Evolutionary conservation across 2,797 vertebrate species (phyloP).

Genomic region (Centropyge bicolor): DNA sequence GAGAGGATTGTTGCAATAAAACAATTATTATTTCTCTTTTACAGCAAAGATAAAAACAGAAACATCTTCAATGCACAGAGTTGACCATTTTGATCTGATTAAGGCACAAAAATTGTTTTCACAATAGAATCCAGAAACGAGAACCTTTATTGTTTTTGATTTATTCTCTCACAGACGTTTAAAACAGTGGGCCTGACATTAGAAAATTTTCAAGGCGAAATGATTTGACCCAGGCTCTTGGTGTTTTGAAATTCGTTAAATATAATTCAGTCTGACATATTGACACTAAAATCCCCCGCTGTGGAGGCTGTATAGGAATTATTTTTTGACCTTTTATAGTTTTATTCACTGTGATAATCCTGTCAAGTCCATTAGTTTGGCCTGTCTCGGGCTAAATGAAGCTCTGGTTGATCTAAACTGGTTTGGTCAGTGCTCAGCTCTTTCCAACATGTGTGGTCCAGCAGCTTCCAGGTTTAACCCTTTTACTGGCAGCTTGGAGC

Average conservation of each 20-base stretch:
- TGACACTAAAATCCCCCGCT: constrained; percentile 46
- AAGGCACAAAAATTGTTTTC: not conserved
- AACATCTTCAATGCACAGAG: not conserved
- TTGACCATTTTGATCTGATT: constrained; percentile 1
- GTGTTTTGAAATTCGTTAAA: constrained; percentile 68
- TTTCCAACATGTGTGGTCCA: constrained; percentile 65
- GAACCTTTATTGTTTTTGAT: not conserved
- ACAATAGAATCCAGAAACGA: not conserved
- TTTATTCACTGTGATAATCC: constrained; percentile 61
- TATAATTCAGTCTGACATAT: constrained; percentile 60
- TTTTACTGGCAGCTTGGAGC: constrained; percentile 16
- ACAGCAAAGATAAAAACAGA: not conserved
- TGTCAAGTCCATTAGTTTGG: constrained; percentile 60
- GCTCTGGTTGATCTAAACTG: constrained; percentile 49
- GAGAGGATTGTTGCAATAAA: constrained; percentile 1
- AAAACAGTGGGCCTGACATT: constrained; percentile 21
- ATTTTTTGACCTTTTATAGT: constrained; percentile 52
- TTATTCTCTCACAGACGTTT: constrained; percentile 5
- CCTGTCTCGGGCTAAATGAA: constrained; percentile 52
- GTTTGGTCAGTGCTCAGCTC: constrained; percentile 49
- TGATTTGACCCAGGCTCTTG: not conserved
- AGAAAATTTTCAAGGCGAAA: not conserved
- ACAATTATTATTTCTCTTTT: constrained; percentile 16
- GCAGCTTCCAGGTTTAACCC: constrained; percentile 47
- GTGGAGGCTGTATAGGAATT: constrained; percentile 43